These are phyloP conservation scores for Laodelphax striatellus DNA, from an alignment of 1,140 invertebrate genomes.

Conservation along the genomic window DNA sequence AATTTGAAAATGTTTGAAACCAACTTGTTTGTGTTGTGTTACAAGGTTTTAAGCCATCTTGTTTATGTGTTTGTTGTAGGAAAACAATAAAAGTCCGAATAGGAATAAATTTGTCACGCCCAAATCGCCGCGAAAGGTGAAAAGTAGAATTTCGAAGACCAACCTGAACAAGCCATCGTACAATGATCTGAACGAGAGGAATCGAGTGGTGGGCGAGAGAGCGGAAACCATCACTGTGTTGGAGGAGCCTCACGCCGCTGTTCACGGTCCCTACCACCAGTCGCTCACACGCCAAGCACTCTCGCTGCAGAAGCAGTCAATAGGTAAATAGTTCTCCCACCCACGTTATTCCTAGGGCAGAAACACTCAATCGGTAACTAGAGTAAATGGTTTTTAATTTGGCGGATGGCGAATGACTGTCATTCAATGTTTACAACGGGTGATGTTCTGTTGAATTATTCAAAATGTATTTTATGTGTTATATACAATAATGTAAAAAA, in stretches of 20 bases:
- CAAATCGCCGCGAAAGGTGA: constrained; percentile 83
- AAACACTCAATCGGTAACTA: background rate
- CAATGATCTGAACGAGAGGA: constrained; percentile 60
- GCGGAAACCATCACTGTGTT: constrained; percentile 47
- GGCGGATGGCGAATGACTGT: too few relatives aligned
- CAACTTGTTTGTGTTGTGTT: background rate
- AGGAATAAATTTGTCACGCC: constrained; percentile 75
- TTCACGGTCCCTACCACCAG: background rate
- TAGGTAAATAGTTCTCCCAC: too few relatives aligned
- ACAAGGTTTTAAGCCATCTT: too few relatives aligned
- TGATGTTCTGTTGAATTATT: too few relatives aligned
- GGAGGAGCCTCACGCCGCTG: constrained; percentile 7
- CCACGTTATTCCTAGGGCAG: too few relatives aligned
- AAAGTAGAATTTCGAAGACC: constrained; percentile 64
- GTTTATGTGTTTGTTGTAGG: constrained; percentile 42
- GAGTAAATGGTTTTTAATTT: too few relatives aligned
- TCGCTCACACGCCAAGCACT: constrained; percentile 30
- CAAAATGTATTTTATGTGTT: too few relatives aligned
- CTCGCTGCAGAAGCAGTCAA: constrained; percentile 31
- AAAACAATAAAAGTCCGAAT: constrained; percentile 89
- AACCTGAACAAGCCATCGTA: constrained; percentile 48
- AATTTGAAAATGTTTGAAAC: background rate
- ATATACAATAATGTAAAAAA: too few relatives aligned
- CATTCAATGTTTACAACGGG: too few relatives aligned
- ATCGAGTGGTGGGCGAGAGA: constrained; percentile 34